phyloP scores from a whole-genome alignment of 2,888 invertebrate species.

The Drosophila rubida region DNA sequence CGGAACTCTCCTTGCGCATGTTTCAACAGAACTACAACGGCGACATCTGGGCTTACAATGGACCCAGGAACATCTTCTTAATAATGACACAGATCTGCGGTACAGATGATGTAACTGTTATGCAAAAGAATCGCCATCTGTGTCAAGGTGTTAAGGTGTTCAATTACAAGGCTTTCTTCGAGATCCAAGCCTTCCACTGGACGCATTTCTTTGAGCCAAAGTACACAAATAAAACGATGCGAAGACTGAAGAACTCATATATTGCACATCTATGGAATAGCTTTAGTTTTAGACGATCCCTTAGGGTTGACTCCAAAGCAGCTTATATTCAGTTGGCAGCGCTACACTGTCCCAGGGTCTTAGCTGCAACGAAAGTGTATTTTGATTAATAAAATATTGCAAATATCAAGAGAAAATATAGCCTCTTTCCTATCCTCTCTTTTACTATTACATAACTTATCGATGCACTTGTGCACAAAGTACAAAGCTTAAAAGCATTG shows the following conservation, averaged over 20 bases:
- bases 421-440: too few species aligned
- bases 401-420: too few species aligned
- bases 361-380: neutral
- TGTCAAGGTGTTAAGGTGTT: slow-evolving; percentile 14
- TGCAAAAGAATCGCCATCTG: neutral
- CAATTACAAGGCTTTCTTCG: slow-evolving; percentile 4
- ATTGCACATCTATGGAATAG: neutral
- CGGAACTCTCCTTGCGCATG: too few species aligned
- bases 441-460: too few species aligned
- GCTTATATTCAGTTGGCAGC: slow-evolving; percentile 11
- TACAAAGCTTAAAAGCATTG: too few species aligned
- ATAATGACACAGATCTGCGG: slow-evolving; percentile 5
- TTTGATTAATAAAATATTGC: slow-evolving; percentile 3
- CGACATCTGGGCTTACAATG: slow-evolving; percentile 10
- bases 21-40: slow-evolving; percentile 3
- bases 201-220: neutral
- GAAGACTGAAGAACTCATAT: neutral
- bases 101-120: neutral
- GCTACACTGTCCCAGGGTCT: slow-evolving; percentile 1
- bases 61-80: neutral
- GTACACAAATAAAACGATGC: neutral
- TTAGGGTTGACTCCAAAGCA: neutral
- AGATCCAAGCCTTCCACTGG: slow-evolving; percentile 9
- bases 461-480: too few species aligned
- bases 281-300: neutral